phyloP scores from a whole-genome alignment of 2,113 vertebrate genomes.

The Picathartes gymnocephalus region DNA sequence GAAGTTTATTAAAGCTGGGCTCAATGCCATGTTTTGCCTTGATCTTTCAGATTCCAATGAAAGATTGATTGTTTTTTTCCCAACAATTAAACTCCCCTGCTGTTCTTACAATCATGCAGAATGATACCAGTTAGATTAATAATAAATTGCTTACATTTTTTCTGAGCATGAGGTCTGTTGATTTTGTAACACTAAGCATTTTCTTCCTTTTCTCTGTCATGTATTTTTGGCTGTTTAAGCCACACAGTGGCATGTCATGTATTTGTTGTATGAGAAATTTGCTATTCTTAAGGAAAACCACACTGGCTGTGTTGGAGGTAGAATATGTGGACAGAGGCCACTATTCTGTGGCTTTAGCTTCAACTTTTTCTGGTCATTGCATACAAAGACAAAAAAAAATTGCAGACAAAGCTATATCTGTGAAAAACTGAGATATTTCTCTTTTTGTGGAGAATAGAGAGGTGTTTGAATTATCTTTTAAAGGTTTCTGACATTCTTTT shows the following conservation, averaged over 20 bases:
- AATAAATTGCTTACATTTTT: slow-evolving; percentile 35
- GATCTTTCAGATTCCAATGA: not conserved
- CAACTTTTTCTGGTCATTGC: not conserved
- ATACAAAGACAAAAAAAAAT: not conserved
- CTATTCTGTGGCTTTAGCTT: not conserved
- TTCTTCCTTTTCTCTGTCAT: slow-evolving; percentile 17
- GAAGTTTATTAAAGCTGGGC: slow-evolving; percentile 30
- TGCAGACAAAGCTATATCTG: not conserved
- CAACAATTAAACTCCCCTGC: not conserved
- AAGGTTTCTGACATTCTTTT: not conserved
- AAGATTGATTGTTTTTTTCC: not conserved
- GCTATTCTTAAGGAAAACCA: slow-evolving; percentile 12
- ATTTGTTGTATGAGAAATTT: not conserved
- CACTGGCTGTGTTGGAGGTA: not conserved
- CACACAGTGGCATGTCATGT: not conserved
- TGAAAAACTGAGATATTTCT: not conserved
- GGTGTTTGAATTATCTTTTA: not conserved
- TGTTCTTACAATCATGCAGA: not conserved
- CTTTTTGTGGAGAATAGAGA: not conserved
- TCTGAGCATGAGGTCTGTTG: not conserved
- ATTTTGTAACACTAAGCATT: slow-evolving; percentile 30
- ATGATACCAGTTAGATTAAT: not conserved
- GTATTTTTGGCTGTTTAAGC: not conserved
- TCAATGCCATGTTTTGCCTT: slow-evolving; percentile 5
- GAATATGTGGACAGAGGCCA: not conserved